A percentile compares a stretch with the other conserved stretches of the same genome.
Conservation (phyloP, 2,888 invertebrate species). For the Microctonus brassicae region DNA sequence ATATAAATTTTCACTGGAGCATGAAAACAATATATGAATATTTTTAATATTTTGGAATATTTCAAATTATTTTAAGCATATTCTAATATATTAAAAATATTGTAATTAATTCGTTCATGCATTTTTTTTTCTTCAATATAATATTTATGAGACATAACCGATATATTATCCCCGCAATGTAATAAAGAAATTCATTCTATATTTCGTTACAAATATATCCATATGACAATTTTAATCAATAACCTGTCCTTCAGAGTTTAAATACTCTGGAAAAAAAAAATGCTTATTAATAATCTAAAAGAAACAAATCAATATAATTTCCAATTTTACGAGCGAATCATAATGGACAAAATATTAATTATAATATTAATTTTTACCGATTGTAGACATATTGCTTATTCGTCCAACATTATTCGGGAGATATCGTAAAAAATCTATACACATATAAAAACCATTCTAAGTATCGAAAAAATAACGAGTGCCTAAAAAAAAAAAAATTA, state of each 20-base stretch:
- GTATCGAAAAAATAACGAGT: constrained; percentile 42
- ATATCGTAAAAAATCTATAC: constrained; percentile 48
- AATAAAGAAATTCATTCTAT: neutral
- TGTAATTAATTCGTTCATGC: neutral
- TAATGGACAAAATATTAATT: neutral
- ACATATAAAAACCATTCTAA: constrained; percentile 50
- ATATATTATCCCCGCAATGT: neutral
- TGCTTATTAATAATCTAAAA: neutral
- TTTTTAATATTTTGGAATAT: too few relatives aligned
- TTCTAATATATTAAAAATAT: neutral
- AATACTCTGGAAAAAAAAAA: neutral
- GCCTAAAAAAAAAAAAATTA: neutral
- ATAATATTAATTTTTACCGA: neutral
- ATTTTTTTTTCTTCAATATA: neutral
- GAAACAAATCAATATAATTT: neutral
- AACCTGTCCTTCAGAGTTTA: neutral
- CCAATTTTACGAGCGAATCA: neutral
- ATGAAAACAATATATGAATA: neutral
- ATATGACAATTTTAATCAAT: neutral
- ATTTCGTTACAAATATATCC: neutral
- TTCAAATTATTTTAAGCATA: too few relatives aligned
- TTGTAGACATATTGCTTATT: neutral
- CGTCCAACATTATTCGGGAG: neutral
- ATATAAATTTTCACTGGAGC: neutral
- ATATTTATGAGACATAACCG: neutral